Base-by-base conservation (phyloP, 2,113 vertebrate genomes). In the Nothocercus nigrocapillus region DNA sequence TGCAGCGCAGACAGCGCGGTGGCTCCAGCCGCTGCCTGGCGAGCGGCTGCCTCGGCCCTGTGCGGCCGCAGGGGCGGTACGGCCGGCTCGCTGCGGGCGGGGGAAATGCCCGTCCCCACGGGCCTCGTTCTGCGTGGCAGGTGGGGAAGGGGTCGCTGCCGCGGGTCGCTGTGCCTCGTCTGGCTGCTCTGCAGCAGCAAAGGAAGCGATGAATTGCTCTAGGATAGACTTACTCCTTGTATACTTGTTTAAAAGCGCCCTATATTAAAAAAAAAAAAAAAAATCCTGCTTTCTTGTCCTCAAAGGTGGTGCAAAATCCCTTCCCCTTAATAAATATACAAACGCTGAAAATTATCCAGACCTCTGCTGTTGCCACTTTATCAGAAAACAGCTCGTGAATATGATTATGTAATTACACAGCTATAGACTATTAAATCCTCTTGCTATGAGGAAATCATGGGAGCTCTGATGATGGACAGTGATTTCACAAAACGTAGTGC, bases 1-100 rank as follows among this genome's bases (percentile, higher is more conserved):
- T 72, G 34, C 45, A 67, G 19, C 44, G 34, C 5, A 45, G 28
- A 54, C 25, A 28, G 15, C 9, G 4, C 0, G 0, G 13, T n/a
- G 82, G 42, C 16, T 56, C 13, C 49, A 42, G 51, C 21, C 11
- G 28, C 25, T 36, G 63, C 15, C 42, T 34, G 47, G 21, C 68
- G 13, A 64, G 59, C 32, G 53, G 21, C 42, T 69, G 25, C 19
- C 36, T 63, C 44, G 47, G 54, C 11, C 5, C 38, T 70, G 4
- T n/a, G 14, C 72, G 28, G 58, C 40, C 36, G 5, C 18, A 45
- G 5, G 27, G 38, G 18, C 38, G 77, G 73, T 54, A 25, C 9
- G 59, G 30, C 44, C 64, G 18, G 38, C 17, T 11, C 30, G 49
- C 12, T 18, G 44, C 21, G 36, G 45, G 24, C 17, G 20, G 27